These are phyloP conservation scores for Vireo altiloquus DNA, from an alignment of 2,113 vertebrate species.

Conservation along the genomic window DNA sequence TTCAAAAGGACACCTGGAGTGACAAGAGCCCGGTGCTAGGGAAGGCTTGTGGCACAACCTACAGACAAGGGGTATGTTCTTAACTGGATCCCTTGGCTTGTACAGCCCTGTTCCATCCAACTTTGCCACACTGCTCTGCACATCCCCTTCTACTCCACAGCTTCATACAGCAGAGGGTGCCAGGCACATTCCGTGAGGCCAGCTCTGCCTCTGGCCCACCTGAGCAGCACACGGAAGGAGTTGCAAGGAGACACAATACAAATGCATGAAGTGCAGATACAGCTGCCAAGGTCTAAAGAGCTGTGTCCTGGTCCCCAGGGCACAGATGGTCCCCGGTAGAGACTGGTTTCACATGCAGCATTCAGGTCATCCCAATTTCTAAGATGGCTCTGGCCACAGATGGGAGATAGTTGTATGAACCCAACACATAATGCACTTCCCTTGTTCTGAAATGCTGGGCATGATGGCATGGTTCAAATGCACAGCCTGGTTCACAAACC, in stretches of 20 bases:
- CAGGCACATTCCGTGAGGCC: not conserved
- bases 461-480: not conserved
- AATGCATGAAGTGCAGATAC: not conserved
- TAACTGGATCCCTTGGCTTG: not conserved
- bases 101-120: not conserved
- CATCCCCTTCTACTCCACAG: not conserved
- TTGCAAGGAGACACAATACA: not conserved
- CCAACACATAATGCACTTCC: not conserved
- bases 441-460: not conserved
- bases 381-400: not conserved
- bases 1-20: not conserved
- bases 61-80: not conserved
- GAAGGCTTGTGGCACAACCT: rapidly evolving
- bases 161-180: not conserved
- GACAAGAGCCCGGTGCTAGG: not conserved
- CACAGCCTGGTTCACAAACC: not conserved
- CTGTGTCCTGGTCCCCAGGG: not conserved
- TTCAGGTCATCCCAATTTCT: not conserved
- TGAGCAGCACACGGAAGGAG: not conserved
- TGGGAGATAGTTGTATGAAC: not conserved
- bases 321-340: not conserved
- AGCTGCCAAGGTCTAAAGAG: not conserved
- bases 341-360: not conserved
- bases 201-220: not conserved
- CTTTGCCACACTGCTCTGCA: not conserved